Evolutionary conservation across 2,797 vertebrate genomes (phyloP), one percentile per base, ranked within the genome.

Genomic region (Halcyon badia): DNA sequence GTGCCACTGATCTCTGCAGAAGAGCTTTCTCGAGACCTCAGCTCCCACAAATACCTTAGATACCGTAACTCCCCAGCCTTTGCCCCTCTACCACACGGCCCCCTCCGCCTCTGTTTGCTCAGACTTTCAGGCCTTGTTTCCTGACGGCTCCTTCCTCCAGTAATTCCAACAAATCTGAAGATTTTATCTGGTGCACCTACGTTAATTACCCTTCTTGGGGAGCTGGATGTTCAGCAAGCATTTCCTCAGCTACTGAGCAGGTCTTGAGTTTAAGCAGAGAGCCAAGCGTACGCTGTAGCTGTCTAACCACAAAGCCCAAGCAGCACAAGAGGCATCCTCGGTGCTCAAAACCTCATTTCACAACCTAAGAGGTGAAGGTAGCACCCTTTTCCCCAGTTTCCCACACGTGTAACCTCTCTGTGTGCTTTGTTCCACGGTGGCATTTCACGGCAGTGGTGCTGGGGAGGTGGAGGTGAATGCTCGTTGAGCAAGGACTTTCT

Each of bases 371-470:
- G 52, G 37, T 7, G 18, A 61, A 51, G 37, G 37, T 80, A 76
- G 28, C 41, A 25, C 44, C 39, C 56, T 61, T 58, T n/a, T 11
- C 24, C n/a, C 26, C 48, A 25, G 35, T 41, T 49, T 57, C 52
- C 69, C 54, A 48, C 35, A 13, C 0, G 0, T 3, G 6, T 35
- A 70, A 70, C 48, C 39, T 56, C 60, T 58, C 41, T 4, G 11
- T 1, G 0, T 24, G 56, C 14, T 35, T 37, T 85, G 25, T 33
- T 25, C 62, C 20, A 17, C 28, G 26, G 18, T 0, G 0, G 24
- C 31, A 48, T 64, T 71, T 70, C 48, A 39, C 0, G 0, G 35
- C 22, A 5, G 10, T 2, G 7, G 12, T 51, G 30, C 62, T 8
- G 28, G 10, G 35, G 15, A 68, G 24, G 22, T 42, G 26, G 18